Evolutionary conservation across 2,888 invertebrate genomes (phyloP), one percentile per base, ranked within the genome.

Genomic region (Agonopterix arenella): DNA sequence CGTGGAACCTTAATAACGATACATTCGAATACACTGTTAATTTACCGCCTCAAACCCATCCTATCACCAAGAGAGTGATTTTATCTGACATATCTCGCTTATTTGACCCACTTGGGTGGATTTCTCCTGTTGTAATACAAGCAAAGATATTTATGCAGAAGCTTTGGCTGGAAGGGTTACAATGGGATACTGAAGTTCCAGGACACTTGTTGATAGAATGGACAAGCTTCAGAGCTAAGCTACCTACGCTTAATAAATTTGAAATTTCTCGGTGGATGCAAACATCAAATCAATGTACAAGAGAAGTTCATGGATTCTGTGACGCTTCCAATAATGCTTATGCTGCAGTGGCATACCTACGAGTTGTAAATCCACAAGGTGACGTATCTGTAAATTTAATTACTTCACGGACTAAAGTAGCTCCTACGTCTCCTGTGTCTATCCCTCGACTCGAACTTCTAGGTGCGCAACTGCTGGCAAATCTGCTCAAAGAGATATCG

Each of bases 21-120:
- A 8, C 10, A 4, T 61, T 66, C 11, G 50, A 49, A 7, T 62
- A 57, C 36, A 47, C 49, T 0, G 55, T 66, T 2, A 52, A 53
- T 1, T 38, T 62, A 9, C 53, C 58, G 3, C 40, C 46, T 3
- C 10, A 42, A 5, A 13, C 4, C 9, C 11, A 36, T 11, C 44
- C 51, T 2, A 43, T 57, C 13, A 60, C 61, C n/a, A 65, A 63
- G 52, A 50, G 60, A 46, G 49, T 8, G 9, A 52, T 60, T 7
- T 49, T 62, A 2, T 51, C 56, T 0, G 59, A 62, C 8, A 55
- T 58, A 9, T 38, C 54, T 1, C 50, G 53, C 1, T 28, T 61
- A 1, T 62, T 52, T 28, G 60, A 62, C 46, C 62, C 58, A 0
- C 16, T 63, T 3, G 62, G 62, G 1, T 62, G 58, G 59, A 46